Percentiles rank a stretch among this genome's conserved stretches.
phyloP scores from a whole-genome alignment of 30 jellyfish, hydroid and myxozoan genomes.

The Aurelia sp. region DNA sequence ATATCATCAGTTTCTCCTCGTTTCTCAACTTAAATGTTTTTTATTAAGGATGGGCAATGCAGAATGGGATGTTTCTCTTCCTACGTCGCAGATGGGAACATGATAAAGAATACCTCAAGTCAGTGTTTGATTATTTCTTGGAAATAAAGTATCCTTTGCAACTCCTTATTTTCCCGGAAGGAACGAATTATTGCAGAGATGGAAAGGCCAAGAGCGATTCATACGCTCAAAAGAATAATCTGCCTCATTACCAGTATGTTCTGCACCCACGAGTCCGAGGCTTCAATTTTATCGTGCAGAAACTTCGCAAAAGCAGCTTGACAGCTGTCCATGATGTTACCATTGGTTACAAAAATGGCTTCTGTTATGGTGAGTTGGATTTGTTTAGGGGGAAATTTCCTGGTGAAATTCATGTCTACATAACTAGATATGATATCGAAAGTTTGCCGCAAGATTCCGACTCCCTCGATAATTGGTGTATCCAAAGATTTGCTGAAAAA shows the following conservation, averaged over 20 bases:
- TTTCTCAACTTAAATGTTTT: too few species aligned
- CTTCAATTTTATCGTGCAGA: conserved; percentile 80
- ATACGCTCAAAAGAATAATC: conserved; percentile 78
- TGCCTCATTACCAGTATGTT: conserved; percentile 65
- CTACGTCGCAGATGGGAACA: conserved; percentile 91
- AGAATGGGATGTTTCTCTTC: conserved; percentile 72
- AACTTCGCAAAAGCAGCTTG: conserved; percentile 65
- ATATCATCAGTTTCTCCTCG: too few species aligned
- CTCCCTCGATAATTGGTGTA: conserved; percentile 94
- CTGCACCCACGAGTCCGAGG: conserved; percentile 96
- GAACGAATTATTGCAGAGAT: conserved; percentile 76
- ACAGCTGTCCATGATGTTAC: conserved; percentile 93
- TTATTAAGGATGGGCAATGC: conserved; percentile 94
- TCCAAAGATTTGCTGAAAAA: conserved; percentile 86
- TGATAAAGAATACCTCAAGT: conserved; percentile 74
- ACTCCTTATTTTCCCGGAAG: conserved; percentile 91
- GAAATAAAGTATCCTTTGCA: conserved; percentile 87
- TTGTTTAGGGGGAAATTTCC: conserved; percentile 87
- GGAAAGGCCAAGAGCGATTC: conserved; percentile 81
- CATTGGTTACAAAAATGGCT: conserved; percentile 79
- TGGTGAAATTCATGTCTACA: conserved; percentile 82
- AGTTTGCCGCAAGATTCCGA: conserved; percentile 79
- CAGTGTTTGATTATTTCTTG: conserved; percentile 72
- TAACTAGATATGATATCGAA: conserved; percentile 69
- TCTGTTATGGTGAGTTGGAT: conserved; percentile 91